Evolutionary conservation across 2,797 vertebrate species (phyloP).

Genomic region (Diplodus puntazzo): DNA sequence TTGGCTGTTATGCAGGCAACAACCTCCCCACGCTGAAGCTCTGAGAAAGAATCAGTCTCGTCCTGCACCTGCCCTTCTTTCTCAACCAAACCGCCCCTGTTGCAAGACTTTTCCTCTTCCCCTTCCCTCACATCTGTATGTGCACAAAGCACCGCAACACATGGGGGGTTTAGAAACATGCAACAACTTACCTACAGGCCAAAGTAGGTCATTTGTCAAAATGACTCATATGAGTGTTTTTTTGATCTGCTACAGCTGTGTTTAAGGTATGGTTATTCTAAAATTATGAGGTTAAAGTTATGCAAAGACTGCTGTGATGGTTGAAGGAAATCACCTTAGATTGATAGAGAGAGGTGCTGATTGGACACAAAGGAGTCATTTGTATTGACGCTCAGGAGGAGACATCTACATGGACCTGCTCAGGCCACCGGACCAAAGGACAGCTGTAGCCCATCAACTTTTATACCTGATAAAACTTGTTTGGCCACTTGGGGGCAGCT

Average conservation of each 20-base stretch:
- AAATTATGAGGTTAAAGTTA: slow-evolving; percentile 37
- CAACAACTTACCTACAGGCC: slow-evolving; percentile 17
- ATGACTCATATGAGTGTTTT: slow-evolving; percentile 40
- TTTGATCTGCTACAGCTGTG: slow-evolving; percentile 18
- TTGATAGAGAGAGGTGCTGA: neutral
- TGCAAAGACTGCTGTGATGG: slow-evolving; percentile 1
- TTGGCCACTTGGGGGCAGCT: neutral
- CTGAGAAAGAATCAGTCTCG: slow-evolving; percentile 49
- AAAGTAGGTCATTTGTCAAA: slow-evolving; percentile 49
- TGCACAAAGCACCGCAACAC: neutral
- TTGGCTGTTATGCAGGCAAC: slow-evolving; percentile 43
- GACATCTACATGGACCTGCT: neutral
- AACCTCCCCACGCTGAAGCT: slow-evolving; percentile 58
- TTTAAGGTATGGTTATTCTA: slow-evolving; percentile 29
- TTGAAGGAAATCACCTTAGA: slow-evolving; percentile 36
- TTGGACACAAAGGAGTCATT: neutral
- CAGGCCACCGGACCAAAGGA: too few species aligned
- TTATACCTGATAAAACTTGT: neutral
- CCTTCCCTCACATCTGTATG: slow-evolving; percentile 20
- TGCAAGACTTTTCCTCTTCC: slow-evolving; percentile 30
- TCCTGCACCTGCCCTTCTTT: slow-evolving; percentile 60
- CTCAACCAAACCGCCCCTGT: slow-evolving; percentile 16
- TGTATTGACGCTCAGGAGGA: neutral
- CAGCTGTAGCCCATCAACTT: neutral
- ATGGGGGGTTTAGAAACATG: slow-evolving; percentile 14